Conservation (phyloP, 2,797 vertebrate genomes). For the Sus cebifrons region DNA sequence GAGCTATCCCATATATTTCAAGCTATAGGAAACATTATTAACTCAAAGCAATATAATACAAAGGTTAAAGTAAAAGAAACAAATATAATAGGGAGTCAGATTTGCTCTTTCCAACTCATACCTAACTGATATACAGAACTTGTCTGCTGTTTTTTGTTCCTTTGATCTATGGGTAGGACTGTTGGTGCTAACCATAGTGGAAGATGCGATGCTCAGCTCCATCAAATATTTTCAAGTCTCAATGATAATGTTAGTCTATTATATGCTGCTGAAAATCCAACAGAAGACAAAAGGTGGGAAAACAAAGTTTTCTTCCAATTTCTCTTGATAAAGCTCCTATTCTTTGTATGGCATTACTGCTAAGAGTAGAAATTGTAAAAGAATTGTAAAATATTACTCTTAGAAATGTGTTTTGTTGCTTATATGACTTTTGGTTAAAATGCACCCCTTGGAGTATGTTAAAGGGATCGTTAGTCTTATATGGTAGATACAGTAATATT, state of each 20-base stretch:
- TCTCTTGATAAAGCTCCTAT: not conserved
- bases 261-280: not conserved
- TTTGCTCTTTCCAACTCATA: not conserved
- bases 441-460: not conserved
- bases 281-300: not conserved
- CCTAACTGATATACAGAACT: not conserved
- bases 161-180: not conserved
- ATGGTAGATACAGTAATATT: not conserved
- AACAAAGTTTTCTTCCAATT: not conserved
- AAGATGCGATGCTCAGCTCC: not conserved
- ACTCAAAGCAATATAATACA: no score
- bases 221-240: not conserved
- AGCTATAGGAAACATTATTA: no score
- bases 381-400: not conserved
- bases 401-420: slow-evolving; percentile 33
- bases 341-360: not conserved
- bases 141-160: not conserved
- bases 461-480: slow-evolving; percentile 18
- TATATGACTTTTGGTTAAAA: slow-evolving; percentile 15
- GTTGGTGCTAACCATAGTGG: not conserved
- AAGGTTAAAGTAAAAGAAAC: no score
- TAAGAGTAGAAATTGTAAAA: slow-evolving; percentile 33
- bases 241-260: not conserved
- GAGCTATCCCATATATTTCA: no score
- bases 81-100: no score